Base-by-base conservation (phyloP, 2,113 vertebrate species). In the Taurulus bubalis region DNA sequence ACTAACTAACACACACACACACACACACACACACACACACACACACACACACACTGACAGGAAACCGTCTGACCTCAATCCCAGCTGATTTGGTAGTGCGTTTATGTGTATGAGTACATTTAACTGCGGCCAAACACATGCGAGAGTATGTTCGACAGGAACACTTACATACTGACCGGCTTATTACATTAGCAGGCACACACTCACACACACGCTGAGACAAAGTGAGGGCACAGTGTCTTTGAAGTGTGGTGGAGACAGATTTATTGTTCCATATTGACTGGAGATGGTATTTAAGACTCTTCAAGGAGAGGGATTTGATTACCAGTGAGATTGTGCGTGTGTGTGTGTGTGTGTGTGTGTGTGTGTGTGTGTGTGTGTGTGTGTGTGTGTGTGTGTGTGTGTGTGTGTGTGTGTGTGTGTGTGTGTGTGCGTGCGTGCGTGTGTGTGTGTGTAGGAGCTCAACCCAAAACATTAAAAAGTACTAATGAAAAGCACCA, bases 221-320 rank as follows among this genome's bases (percentile, higher is more conserved):
- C 58, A 81, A 76, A 84, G 47, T 55, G 38, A 80, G 69, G 63
- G 49, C 36, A 38, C 51, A 9, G 40, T 84, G 66, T 86, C 80
- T 89, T 86, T 88, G 89, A 90, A 89, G 86, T 85, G 65, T 38
- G 32, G 34, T 67, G 66, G 22, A 86, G 76, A 74, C 70, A 87
- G 79, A 89, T 89, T 88, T 85, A 90, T 77, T 86, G 76, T 82
- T 84, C 68, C 77, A 71, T 83, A 82, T 77, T 89, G 79, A 89
- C 75, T 34, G 8, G 51, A 56, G 77, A 88, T 77, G 84, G 67
- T 71, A 87, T 86, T 90, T 87, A 85, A 85, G 85, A 85, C 66
- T 78, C 59, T 88, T 71, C 47, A 79, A 83, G 66, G 16, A 72
- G 68, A 87, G 68, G 49, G 73, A 83, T 81, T 63, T 4, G 14